phyloP scores from a whole-genome alignment of 2,797 vertebrate species.

The Tenualosa thibaudeaui region DNA sequence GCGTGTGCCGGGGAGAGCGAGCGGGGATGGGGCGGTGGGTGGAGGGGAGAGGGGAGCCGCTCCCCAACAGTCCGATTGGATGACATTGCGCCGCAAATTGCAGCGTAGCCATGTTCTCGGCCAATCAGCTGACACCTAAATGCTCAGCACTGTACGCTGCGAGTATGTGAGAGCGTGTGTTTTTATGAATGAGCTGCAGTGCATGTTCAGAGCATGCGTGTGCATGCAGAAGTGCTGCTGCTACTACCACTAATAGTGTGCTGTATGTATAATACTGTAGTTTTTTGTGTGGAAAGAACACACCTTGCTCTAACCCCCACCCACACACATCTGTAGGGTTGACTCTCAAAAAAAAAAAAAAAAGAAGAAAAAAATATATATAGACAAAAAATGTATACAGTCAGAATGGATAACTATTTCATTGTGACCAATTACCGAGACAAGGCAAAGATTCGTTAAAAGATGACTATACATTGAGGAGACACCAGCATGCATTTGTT shows the following conservation, averaged over 20 bases:
- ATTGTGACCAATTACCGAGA: not conserved
- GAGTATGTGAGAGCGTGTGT: slow-evolving; percentile 11
- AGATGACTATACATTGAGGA: not conserved
- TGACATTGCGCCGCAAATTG: slow-evolving; percentile 28
- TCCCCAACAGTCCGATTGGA: slow-evolving; percentile 44
- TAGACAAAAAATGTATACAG: no score
- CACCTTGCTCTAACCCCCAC: no score
- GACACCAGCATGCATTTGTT: not conserved
- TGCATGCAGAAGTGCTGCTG: slow-evolving; percentile 4
- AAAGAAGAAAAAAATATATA: not conserved
- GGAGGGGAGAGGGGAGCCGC: slow-evolving; percentile 24
- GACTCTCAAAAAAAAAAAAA: not conserved
- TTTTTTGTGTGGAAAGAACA: no score
- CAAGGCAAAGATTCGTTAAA: not conserved
- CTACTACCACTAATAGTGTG: not conserved
- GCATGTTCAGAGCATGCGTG: slow-evolving; percentile 26
- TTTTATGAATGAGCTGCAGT: slow-evolving; percentile 56
- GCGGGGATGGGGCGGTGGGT: not conserved
- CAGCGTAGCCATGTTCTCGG: slow-evolving; percentile 37
- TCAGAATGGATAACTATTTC: not conserved
- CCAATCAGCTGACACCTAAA: slow-evolving; percentile 51
- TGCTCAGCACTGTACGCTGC: slow-evolving; percentile 22
- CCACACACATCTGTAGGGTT: not conserved
- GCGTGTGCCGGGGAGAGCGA: not conserved
- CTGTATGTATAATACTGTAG: no score